Evolutionary conservation across 2,888 invertebrate species (phyloP).

Genomic region (Sympetrum striolatum): DNA sequence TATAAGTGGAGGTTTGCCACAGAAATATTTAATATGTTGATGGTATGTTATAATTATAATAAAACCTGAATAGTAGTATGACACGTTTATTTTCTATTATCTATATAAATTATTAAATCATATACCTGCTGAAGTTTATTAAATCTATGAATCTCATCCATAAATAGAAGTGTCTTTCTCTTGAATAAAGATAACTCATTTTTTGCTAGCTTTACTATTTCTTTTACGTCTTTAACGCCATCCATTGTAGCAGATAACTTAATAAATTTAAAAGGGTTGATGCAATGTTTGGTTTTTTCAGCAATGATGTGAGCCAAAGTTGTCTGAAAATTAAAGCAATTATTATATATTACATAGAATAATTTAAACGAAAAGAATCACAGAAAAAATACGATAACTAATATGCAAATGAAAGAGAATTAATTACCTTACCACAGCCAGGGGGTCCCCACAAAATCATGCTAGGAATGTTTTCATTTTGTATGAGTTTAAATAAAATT

Average conservation of each 20-base stretch:
- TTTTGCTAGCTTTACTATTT: conserved; percentile 73
- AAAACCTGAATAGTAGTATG: no score
- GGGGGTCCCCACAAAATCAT: conserved; percentile 88
- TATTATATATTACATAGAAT: neutral
- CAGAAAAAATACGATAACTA: neutral
- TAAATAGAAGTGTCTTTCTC: conserved; percentile 76
- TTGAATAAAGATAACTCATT: conserved; percentile 73
- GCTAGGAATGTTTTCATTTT: conserved; percentile 74
- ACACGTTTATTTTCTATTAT: neutral
- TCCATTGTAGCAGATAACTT: conserved; percentile 78
- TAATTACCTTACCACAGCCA: conserved; percentile 84
- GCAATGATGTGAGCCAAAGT: conserved; percentile 77
- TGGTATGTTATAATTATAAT: no score
- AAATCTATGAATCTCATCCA: conserved; percentile 89
- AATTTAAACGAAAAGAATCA: neutral
- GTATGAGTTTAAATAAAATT: conserved; percentile 70
- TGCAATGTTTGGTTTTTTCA: conserved; percentile 68
- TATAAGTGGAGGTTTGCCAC: no score
- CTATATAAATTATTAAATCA: neutral
- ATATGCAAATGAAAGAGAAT: neutral
- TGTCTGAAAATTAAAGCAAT: conserved; percentile 65
- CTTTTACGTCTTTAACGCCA: conserved; percentile 80
- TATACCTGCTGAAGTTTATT: conserved; percentile 78
- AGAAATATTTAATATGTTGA: no score
- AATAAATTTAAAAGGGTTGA: conserved; percentile 66